Evolutionary conservation across 2,113 vertebrate species (phyloP).

Genomic region (Pleuronectes platessa): DNA sequence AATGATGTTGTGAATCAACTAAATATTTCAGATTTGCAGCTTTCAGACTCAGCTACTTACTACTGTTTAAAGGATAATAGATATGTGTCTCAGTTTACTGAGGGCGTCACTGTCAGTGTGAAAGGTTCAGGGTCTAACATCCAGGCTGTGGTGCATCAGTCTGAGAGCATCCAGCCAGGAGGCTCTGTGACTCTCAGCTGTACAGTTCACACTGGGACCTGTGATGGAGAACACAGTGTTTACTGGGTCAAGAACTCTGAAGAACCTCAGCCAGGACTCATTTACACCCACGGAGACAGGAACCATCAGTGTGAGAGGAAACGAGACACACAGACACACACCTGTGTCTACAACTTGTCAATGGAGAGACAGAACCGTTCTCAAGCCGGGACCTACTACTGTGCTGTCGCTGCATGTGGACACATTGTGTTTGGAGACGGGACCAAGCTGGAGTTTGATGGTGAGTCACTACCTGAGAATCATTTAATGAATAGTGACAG

Average conservation of each 20-base stretch:
- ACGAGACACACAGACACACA: conserved; percentile 31
- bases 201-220: conserved; percentile 51
- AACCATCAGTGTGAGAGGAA: conserved; percentile 46
- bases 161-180: conserved; percentile 42
- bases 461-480: conserved; percentile 1
- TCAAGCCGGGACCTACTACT: conserved; percentile 45
- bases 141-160: conserved; percentile 25
- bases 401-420: conserved; percentile 62
- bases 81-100: background rate
- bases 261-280: conserved; percentile 42
- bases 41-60: conserved; percentile 64
- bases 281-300: conserved; percentile 51
- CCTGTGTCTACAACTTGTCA: conserved; percentile 52
- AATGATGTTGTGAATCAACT: background rate
- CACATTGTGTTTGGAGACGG: conserved; percentile 56
- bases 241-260: conserved; percentile 64
- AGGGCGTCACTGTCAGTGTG: conserved; percentile 18
- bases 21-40: conserved; percentile 28
- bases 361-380: background rate
- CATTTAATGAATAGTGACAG: background rate
- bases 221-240: conserved; percentile 59
- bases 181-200: conserved; percentile 61
- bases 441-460: conserved; percentile 20
- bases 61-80: conserved; percentile 21
- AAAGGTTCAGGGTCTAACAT: background rate